Base-by-base conservation (phyloP, 1,140 invertebrate genomes). In the Myzus persicae region DNA sequence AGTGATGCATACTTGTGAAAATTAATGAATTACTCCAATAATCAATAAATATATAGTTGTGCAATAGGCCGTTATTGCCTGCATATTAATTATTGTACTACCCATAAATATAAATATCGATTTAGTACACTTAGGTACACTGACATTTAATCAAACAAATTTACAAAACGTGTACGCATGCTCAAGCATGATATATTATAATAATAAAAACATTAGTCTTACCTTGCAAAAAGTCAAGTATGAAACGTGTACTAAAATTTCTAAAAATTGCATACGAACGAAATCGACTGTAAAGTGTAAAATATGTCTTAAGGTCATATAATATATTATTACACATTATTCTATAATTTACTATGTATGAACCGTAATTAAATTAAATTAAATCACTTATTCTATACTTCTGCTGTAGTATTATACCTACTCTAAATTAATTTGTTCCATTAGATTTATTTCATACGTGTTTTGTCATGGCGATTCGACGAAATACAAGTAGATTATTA, bases 351-450 rank as follows among this genome's bases (percentile, higher is more conserved):
- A 76, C 59, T n/a, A n/a, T 36, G 3, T 44, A 87, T 44, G 84
- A 87, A 46, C 31, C 26, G 18, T 87, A 44, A 87, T 44, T 31
- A 44, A 38, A 87, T 44, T 31, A 44, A 38, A 87, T 87, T 87
- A 31, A 44, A 87, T 87, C 31, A 87, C 14, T 31, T 87, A 42
- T 87, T 85, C 26, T 31, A 7, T 38, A 88, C 0, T 9, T 8
- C n/a, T 76, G 44, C n/a, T 76, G 44, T 46, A 89, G n/a, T n/a
- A n/a, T n/a, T n/a, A n/a, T n/a, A n/a, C n/a, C n/a, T 85, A 89
- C 40, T 59, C 38, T 6, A 40, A 42, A 90, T 90, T 59, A 90
- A 90, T 59, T 91, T 91, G 90, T 91, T 91, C 42, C 59, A 36
- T 81, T 91, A 91, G 14, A 91, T 81, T 76, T 91, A 91, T 67